Conservation (phyloP, 2,113 vertebrate species). For the Ammodramus savannarum region DNA sequence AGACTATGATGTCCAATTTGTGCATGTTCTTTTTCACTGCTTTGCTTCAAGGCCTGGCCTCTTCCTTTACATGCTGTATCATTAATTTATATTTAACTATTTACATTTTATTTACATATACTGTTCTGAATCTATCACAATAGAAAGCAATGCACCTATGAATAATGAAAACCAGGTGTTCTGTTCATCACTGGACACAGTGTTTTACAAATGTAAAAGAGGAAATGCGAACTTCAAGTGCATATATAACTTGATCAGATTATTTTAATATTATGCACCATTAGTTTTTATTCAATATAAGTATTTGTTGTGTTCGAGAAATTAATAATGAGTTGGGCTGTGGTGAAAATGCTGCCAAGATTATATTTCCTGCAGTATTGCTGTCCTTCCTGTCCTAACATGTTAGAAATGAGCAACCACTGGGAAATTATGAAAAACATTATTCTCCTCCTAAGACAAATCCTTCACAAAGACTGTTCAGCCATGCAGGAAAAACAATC, state of each 20-base stretch:
- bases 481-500: background rate
- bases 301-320: background rate
- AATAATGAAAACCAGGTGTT: background rate
- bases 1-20: background rate
- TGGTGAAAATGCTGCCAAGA: background rate
- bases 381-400: background rate
- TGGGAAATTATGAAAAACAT: conserved; percentile 11
- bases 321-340: background rate
- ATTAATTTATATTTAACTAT: background rate
- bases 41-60: background rate
- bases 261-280: background rate
- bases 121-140: background rate
- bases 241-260: background rate
- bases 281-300: background rate
- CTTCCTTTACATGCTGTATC: background rate
- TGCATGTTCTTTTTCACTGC: background rate
- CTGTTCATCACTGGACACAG: background rate
- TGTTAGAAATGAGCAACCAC: background rate
- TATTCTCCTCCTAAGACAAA: background rate
- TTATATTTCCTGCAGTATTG: background rate
- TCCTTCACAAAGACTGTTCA: background rate
- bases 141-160: background rate
- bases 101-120: background rate
- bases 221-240: background rate
- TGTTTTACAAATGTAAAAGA: background rate